A percentile compares a stretch with the other conserved stretches of the same genome.
These are phyloP conservation scores for Cotesia congregata DNA, from an alignment of 2,888 invertebrate species.

Conservation along the genomic window DNA sequence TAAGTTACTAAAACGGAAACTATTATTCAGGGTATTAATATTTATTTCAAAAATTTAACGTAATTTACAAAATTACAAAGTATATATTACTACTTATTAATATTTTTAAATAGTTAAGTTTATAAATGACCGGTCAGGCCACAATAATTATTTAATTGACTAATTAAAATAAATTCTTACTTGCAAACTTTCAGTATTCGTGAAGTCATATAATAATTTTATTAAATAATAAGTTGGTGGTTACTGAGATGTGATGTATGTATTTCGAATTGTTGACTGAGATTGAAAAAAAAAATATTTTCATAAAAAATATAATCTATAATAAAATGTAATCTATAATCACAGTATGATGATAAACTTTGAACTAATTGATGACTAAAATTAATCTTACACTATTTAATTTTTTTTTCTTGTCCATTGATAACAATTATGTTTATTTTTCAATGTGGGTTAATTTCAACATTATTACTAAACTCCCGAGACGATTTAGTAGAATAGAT, in stretches of 20 bases:
- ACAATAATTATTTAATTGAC: too few species aligned
- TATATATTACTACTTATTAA: too few species aligned
- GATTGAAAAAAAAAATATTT: not conserved
- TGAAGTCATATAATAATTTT: conserved; percentile 15
- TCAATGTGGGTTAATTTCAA: not conserved
- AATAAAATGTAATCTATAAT: conserved; percentile 1
- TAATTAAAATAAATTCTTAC: conserved; percentile 16
- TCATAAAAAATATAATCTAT: conserved; percentile 1
- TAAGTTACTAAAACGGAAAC: too few species aligned
- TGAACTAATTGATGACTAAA: conserved; percentile 17
- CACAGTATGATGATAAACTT: conserved; percentile 23
- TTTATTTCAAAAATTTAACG: too few species aligned
- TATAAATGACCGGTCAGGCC: too few species aligned
- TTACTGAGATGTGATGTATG: not conserved
- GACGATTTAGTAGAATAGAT: too few species aligned
- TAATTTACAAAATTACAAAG: too few species aligned
- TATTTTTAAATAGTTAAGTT: too few species aligned
- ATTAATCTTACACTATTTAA: conserved; percentile 14
- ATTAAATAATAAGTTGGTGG: not conserved
- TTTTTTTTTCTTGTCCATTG: not conserved
- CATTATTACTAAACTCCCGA: not conserved
- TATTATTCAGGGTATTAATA: too few species aligned
- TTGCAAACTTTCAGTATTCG: conserved; percentile 27
- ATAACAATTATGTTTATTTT: not conserved
- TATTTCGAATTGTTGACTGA: not conserved